Evolutionary conservation across 2,113 vertebrate genomes (phyloP).

Genomic region (Paradisaea rubra): DNA sequence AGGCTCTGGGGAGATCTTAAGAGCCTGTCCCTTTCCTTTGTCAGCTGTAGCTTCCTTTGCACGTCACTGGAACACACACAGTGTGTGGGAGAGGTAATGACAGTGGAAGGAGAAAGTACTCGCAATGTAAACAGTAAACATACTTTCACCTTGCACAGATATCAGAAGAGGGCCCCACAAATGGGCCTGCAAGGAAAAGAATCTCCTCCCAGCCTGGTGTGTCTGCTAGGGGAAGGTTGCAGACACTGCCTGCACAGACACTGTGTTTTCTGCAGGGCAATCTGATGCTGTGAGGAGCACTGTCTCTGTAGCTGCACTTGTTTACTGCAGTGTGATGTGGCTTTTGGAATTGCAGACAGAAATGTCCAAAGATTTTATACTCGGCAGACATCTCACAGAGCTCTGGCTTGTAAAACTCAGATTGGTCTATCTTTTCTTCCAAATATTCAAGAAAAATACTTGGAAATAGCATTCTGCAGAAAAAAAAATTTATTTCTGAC

Average conservation of each 20-base stretch:
- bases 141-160: background rate
- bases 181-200: background rate
- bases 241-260: background rate
- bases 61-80: background rate
- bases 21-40: background rate
- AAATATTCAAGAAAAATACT: background rate
- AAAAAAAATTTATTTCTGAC: background rate
- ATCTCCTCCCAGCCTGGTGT: background rate
- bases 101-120: slow-evolving; percentile 18
- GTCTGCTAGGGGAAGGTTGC: background rate
- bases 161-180: background rate
- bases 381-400: background rate
- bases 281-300: background rate
- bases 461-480: background rate
- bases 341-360: background rate
- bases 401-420: background rate
- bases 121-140: slow-evolving; percentile 10
- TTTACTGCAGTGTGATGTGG: background rate
- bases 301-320: background rate
- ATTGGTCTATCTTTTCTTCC: background rate
- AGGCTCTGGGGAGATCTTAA: background rate
- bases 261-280: background rate
- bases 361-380: background rate
- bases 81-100: slow-evolving; percentile 18
- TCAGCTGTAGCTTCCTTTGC: slow-evolving; percentile 11